Evolutionary conservation across 2,113 vertebrate species (phyloP), one percentile per base, ranked within the genome.

Genomic region (Protomyctophum bolini): DNA sequence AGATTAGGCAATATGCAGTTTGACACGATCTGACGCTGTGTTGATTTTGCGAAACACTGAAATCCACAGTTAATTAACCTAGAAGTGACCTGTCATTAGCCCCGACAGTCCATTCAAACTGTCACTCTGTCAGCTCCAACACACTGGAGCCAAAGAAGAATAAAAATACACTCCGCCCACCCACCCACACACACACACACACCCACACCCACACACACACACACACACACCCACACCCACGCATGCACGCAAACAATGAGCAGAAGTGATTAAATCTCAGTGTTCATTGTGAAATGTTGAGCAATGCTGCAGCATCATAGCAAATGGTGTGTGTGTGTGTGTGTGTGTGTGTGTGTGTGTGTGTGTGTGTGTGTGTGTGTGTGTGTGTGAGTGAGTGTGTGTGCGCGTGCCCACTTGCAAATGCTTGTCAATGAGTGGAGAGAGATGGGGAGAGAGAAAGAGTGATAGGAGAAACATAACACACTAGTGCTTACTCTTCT

Each of bases 401-500:
- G 59, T 14, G 41, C n/a, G 58, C 41, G 59, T 64, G 6, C 10
- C 33, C 33, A 41, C 33, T 28, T 1, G 8, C 41, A 52, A 48
- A 12, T 55, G 15, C 29, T 63, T 10, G 8, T 56, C 46, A 41
- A 11, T 12, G 49, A 50, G 2, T 28, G 5, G 71, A 56, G 66
- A 68, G 29, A 65, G 69, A 9, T 12, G 10, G 47, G 50, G 63
- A 49, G 28, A 55, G 41, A 21, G 52, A 55, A 56, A 52, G 59
- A 58, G 14, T 14, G 28, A 14, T 57, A 15, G 61, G 33, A 60
- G 41, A 70, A 63, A 72, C 33, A 41, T 41, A 41, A 41, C 33
- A 41, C 33, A 6, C 33, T 41, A 46, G 67, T 33, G 63, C 71
- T 80, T 63, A 50, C 61, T 28, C n/a, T 14, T 28, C 9, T 41